These are phyloP conservation scores for Miopithecus talapoin DNA, from an alignment of 2,797 vertebrate genomes.

Conservation along the genomic window DNA sequence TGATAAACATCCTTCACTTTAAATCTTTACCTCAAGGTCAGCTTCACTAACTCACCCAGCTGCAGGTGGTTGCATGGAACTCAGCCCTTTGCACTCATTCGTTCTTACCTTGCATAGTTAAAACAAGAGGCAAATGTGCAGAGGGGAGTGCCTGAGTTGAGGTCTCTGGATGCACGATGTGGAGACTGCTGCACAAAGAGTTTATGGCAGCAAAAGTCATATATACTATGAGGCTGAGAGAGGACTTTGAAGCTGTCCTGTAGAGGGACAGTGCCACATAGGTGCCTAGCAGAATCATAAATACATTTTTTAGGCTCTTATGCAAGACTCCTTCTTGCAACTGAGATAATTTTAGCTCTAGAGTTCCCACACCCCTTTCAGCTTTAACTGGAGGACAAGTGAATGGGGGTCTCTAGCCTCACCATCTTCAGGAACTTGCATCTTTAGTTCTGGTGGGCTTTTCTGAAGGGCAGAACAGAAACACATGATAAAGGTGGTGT, in stretches of 20 bases:
- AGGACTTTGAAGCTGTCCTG: not conserved
- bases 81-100: not conserved
- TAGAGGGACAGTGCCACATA: not conserved
- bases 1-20: not conserved
- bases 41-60: not conserved
- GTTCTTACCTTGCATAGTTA: not conserved
- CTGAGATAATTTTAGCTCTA: not conserved
- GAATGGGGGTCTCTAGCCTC: not conserved
- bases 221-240: not conserved
- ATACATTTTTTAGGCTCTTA: too few relatives aligned
- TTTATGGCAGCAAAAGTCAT: not conserved
- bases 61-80: accelerated
- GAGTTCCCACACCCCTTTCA: not conserved
- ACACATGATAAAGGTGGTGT: accelerated
- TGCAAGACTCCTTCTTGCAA: not conserved
- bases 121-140: accelerated
- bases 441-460: not conserved
- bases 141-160: accelerated
- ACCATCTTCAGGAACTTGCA: not conserved
- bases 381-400: not conserved
- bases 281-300: not conserved
- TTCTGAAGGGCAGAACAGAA: not conserved
- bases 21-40: not conserved
- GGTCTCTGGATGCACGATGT: not conserved
- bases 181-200: not conserved